Evolutionary conservation across 92 coral and sea anemone species (phyloP).

Genomic region (Micromussa lordhowensis): DNA sequence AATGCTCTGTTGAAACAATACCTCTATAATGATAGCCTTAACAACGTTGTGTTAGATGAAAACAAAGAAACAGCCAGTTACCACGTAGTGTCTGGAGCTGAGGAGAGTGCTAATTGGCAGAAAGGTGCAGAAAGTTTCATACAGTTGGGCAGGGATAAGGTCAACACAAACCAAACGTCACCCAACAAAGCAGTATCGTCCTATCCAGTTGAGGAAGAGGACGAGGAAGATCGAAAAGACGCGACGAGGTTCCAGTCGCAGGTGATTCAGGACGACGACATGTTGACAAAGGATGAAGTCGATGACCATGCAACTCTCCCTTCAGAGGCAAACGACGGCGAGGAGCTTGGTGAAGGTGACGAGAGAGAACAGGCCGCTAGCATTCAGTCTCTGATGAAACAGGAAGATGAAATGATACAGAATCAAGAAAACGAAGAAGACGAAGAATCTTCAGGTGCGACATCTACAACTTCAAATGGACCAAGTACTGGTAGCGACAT

Average conservation of each 20-base stretch:
- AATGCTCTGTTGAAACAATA: slow-evolving; percentile 56
- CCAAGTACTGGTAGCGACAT: neutral
- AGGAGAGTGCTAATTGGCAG: slow-evolving; percentile 48
- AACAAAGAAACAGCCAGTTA: slow-evolving; percentile 65
- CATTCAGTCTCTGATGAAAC: slow-evolving; percentile 43
- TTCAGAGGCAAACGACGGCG: slow-evolving; percentile 18
- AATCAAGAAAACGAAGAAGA: slow-evolving; percentile 23
- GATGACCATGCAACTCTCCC: slow-evolving; percentile 7
- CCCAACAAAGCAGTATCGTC: slow-evolving; percentile 1
- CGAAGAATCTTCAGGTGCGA: slow-evolving; percentile 4
- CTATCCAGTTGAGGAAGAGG: neutral
- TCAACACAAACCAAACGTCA: neutral
- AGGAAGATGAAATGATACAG: slow-evolving; percentile 47
- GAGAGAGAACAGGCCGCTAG: slow-evolving; percentile 40
- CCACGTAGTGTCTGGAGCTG: slow-evolving; percentile 39
- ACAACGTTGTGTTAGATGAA: slow-evolving; percentile 60
- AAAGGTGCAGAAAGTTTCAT: slow-evolving; percentile 29
- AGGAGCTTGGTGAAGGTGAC: slow-evolving; percentile 12
- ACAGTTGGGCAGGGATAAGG: slow-evolving; percentile 15
- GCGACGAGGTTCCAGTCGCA: slow-evolving; percentile 30
- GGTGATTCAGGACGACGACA: slow-evolving; percentile 36
- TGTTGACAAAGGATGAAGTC: slow-evolving; percentile 32
- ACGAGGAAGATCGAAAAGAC: slow-evolving; percentile 38
- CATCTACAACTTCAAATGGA: neutral
- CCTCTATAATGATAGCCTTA: slow-evolving; percentile 55